Conservation (phyloP, 2,888 invertebrate genomes). For the Agrotis ipsilon region DNA sequence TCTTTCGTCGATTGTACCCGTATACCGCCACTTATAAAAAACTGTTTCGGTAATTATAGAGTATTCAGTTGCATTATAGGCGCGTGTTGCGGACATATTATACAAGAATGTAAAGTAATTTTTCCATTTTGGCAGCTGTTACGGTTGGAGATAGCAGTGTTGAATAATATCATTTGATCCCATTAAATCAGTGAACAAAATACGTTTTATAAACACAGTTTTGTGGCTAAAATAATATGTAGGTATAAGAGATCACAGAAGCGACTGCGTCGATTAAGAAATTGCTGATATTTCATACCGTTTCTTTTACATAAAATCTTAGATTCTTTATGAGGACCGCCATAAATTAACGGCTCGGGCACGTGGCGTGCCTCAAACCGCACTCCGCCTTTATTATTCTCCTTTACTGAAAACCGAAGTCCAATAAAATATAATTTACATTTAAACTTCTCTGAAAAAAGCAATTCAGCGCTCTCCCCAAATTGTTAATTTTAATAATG, state of each 20-base stretch:
- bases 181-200: neutral
- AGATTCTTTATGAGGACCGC: slow-evolving; percentile 26
- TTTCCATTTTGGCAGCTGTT: slow-evolving; percentile 23
- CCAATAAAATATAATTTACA: slow-evolving; percentile 65
- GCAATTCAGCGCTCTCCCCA: slow-evolving; percentile 59
- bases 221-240: neutral
- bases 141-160: neutral
- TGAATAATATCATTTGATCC: neutral
- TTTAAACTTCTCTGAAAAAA: slow-evolving; percentile 64
- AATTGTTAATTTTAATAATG: slow-evolving; percentile 70
- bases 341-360: slow-evolving; percentile 41
- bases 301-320: slow-evolving; percentile 18
- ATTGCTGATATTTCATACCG: slow-evolving; percentile 12
- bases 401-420: slow-evolving; percentile 60
- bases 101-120: slow-evolving; percentile 2
- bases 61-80: slow-evolving; percentile 31
- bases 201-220: neutral
- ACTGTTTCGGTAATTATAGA: slow-evolving; percentile 42
- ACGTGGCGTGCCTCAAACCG: slow-evolving; percentile 44
- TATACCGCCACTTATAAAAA: slow-evolving; percentile 34
- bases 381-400: slow-evolving; percentile 46
- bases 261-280: neutral
- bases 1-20: slow-evolving; percentile 47
- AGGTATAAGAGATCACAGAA: neutral
- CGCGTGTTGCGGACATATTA: slow-evolving; percentile 27